Base-by-base conservation (phyloP, 2,888 invertebrate species). In the Agrypnus murinus region DNA sequence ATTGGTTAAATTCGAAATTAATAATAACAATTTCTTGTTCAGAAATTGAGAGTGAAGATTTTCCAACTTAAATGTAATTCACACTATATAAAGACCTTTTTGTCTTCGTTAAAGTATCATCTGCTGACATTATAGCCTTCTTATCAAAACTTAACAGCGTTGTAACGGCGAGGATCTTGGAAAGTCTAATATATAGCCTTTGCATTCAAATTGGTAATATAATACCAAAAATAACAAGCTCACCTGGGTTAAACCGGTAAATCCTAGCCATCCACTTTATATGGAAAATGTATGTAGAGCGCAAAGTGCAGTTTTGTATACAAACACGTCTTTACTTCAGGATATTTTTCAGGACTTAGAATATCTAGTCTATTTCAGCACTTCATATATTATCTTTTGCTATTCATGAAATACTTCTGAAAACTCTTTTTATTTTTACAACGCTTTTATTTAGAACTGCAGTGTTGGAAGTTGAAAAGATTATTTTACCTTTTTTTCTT, bases 221-320 rank as follows among this genome's bases (percentile, higher is more conserved):
- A 66, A 15, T 14, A 19, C 17, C 19, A 43, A 59, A 66, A 58
- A 58, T 66, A 66, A 66, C 66, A 66, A 65, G 38, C 14, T 43
- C 40, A n/a, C n/a, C 36, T 48, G 58, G 58, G 59, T 64, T 64
- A 69, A 65, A 58, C 34, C 64, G 46, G 69, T 57, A 70, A 70
- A 59, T 65, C 65, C 67, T 64, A 25, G 31, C 55, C 72, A 60
- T 55, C 72, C 72, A 64, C 72, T 72, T 69, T 72, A 72, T 72
- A 72, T 72, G 72, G 69, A 72, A 72, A 72, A 71, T 71, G 71
- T 63, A 67, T 62, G 70, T 60, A 60, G 59, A 58, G 58, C 65
- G 65, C 63, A 63, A 68, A 67, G 45, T 58, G 66, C 57, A 68
- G 58, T 63, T 71, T 68, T 71, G 71, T 71, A 68, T 68, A 71